Base-by-base conservation (phyloP, 2,113 vertebrate genomes). In the Apeltes quadracus region DNA sequence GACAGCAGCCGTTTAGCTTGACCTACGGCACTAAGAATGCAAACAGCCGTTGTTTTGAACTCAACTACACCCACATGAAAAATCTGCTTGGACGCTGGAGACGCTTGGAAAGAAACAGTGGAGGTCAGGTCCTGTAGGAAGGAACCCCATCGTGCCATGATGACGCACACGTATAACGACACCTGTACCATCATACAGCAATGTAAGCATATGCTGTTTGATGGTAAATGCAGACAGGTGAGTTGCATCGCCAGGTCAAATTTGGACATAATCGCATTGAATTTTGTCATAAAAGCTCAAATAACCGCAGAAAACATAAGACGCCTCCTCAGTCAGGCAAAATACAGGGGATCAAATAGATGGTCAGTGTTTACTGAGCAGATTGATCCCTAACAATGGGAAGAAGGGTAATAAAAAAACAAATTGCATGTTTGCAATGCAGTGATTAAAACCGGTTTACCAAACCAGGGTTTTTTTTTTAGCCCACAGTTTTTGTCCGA, bases 401-500 rank as follows among this genome's bases (percentile, higher is more conserved):
- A 61, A 53, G 46, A 46, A 23, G 34, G 4, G 38, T 14, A 22
- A 67, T 70, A 66, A 34, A 43, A 25, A 1, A 15, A 14, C 5
- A 27, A 27, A n/a, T 34, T 11, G 18, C 25, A 36, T 29, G 27
- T 13, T 20, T 61, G 32, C 55, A 32, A n/a, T 3, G 15, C 44
- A 69, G 64, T 55, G 50, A 85, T 83, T 81, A 73, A 78, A 85
- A 62, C 27, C 7, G 46, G 20, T 44, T 61, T 59, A 29, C 20
- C n/a, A 51, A 29, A 66, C 61, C 41, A 20, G 58, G 51, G 18
- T 44, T n/a, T 50, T 25, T 53, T 82, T 79, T 61, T 34, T 63
- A 39, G 76, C 73, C 82, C 79, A 58, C n/a, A 69, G 75, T 62
- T 83, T 75, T 56, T 70, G 62, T 76, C 68, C 88, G 90, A 91